A percentile compares a stretch with the other conserved stretches of the same genome.
phyloP scores from a whole-genome alignment of 2,888 invertebrate species.

The Drosophila falleni region DNA sequence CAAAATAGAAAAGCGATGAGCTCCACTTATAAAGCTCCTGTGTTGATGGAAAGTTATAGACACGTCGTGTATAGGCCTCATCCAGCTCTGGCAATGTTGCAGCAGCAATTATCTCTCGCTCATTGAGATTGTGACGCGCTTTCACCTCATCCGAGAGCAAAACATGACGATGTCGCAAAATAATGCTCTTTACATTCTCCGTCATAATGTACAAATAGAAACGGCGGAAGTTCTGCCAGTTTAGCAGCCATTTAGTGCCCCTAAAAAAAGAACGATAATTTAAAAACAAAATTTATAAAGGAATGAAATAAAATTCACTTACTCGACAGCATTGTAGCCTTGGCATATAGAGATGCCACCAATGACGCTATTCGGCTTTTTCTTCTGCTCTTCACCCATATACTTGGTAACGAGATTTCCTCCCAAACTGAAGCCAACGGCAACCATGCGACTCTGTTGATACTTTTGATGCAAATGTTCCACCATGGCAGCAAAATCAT shows the following conservation, averaged over 20 bases:
- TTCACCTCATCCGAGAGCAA: conserved; percentile 91
- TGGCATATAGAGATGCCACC: conserved; percentile 97
- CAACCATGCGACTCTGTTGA: conserved; percentile 91
- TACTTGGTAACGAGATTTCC: conserved; percentile 97
- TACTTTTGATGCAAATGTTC: conserved; percentile 90
- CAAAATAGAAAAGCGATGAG: conserved; percentile 92
- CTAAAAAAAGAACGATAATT: conserved; percentile 85
- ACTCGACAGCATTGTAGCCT: conserved; percentile 96
- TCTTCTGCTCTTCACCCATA: conserved; percentile 91
- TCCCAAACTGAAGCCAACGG: conserved; percentile 97
- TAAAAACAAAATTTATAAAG: background rate
- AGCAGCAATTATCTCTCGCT: conserved; percentile 93
- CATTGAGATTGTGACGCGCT: conserved; percentile 89
- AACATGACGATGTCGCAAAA: conserved; percentile 92
- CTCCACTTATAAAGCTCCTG: conserved; percentile 94
- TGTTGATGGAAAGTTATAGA: conserved; percentile 92
- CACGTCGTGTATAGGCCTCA: conserved; percentile 93
- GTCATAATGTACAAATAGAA: conserved; percentile 97
- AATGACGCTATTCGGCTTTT: conserved; percentile 90
- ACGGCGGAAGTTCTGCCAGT: conserved; percentile 95
- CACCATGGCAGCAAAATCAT: conserved; percentile 94
- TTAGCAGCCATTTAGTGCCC: conserved; percentile 91
- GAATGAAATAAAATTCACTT: conserved; percentile 85
- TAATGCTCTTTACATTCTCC: conserved; percentile 94
- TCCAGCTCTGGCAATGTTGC: conserved; percentile 95